A percentile compares a stretch with the other conserved stretches of the same genome.
Evolutionary conservation across 2,113 vertebrate genomes (phyloP).

Genomic region (Amphiprion percula): DNA sequence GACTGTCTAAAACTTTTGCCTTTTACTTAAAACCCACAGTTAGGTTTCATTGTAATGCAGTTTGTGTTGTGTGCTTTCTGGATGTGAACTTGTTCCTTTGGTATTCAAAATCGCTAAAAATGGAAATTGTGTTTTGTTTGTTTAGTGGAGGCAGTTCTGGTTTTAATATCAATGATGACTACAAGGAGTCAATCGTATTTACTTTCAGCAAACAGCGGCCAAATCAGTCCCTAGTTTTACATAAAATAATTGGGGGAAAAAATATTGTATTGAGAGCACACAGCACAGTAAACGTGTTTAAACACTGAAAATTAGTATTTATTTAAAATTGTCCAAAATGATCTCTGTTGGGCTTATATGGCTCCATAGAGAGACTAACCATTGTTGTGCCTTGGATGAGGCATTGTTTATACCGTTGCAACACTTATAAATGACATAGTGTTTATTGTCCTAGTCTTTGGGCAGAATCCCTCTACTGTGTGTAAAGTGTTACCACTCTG

Average conservation of each 20-base stretch:
- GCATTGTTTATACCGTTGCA: slow-evolving; percentile 13
- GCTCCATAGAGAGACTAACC: too few relatives aligned
- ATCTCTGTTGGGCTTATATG: background rate
- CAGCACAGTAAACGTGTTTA: background rate
- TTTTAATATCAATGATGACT: background rate
- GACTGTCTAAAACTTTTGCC: background rate
- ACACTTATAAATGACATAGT: slow-evolving; percentile 4
- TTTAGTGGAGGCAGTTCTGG: background rate
- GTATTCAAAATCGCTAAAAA: slow-evolving; percentile 22
- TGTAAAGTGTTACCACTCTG: slow-evolving; percentile 6
- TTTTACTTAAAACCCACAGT: slow-evolving; percentile 29
- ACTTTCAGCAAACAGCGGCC: background rate
- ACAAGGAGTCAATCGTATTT: background rate
- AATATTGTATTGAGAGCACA: background rate
- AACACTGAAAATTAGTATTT: background rate
- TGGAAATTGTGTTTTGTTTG: slow-evolving; percentile 33
- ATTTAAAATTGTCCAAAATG: slow-evolving; percentile 1
- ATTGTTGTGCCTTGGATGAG: slow-evolving; percentile 12
- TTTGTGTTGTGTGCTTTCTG: slow-evolving; percentile 37
- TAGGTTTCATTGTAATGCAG: slow-evolving; percentile 16
- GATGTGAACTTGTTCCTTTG: slow-evolving; percentile 21
- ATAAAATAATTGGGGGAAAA: background rate
- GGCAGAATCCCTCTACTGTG: background rate
- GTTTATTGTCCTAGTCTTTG: background rate
- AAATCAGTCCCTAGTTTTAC: background rate